Conservation (phyloP, 2,797 vertebrate species). For the Rallus crepitans region DNA sequence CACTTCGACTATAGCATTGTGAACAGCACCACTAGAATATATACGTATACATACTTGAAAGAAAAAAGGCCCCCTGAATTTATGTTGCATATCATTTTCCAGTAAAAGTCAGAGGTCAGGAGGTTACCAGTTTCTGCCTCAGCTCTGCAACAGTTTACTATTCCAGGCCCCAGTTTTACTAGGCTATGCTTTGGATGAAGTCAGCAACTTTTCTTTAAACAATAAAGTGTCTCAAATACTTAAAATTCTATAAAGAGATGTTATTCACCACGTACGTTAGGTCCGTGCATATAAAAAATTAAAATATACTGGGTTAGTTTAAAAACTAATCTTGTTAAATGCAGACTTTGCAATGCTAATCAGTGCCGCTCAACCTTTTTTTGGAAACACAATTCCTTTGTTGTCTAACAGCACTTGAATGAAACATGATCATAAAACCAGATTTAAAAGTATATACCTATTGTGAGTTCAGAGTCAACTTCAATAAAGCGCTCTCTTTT, state of each 20-base stretch:
- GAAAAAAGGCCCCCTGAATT: slow-evolving; percentile 79
- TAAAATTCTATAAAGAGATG: slow-evolving; percentile 72
- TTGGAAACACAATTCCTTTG: slow-evolving; percentile 73
- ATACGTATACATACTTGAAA: slow-evolving; percentile 66
- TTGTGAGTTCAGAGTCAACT: slow-evolving; percentile 60
- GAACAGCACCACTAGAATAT: slow-evolving; percentile 32
- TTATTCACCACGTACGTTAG: slow-evolving; percentile 38
- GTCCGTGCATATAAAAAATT: slow-evolving; percentile 37
- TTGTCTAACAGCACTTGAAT: slow-evolving; percentile 69
- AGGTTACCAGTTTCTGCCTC: slow-evolving; percentile 80
- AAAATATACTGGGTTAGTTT: slow-evolving; percentile 63
- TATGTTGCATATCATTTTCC: slow-evolving; percentile 81
- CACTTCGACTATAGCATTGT: neutral
- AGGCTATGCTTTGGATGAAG: slow-evolving; percentile 74
- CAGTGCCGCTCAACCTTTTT: slow-evolving; percentile 45
- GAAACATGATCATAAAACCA: slow-evolving; percentile 76
- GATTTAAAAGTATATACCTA: slow-evolving; percentile 77
- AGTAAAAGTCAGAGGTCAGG: slow-evolving; percentile 82
- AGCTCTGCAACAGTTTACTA: slow-evolving; percentile 78
- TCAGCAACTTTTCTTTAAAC: slow-evolving; percentile 81
- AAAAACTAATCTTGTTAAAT: slow-evolving; percentile 67
- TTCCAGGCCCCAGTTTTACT: slow-evolving; percentile 77
- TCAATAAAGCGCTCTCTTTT: slow-evolving; percentile 69
- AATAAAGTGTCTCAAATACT: slow-evolving; percentile 73
- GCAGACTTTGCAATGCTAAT: slow-evolving; percentile 68